Evolutionary conservation across 2,113 vertebrate species (phyloP), one percentile per base, ranked within the genome.

Genomic region (Lagopus leucura): DNA sequence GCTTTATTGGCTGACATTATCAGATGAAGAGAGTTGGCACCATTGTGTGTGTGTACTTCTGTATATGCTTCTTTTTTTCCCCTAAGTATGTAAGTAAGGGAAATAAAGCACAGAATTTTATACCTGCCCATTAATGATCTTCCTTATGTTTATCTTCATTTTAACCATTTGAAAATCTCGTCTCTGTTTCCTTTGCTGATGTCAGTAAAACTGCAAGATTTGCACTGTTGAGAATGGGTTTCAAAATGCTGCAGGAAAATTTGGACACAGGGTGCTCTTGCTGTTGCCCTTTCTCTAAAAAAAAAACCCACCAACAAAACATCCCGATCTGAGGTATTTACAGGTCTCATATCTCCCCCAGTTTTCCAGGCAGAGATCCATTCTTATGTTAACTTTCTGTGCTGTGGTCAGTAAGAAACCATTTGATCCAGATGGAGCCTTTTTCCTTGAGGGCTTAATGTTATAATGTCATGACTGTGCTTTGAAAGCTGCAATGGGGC

Each of bases 1-100:
- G 87, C 74, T 95, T 94, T 94, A 82, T 94, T 96, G 95, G 52
- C 67, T 78, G 50, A 57, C 87, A 96, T 95, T 95, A 92, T 93
- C 93, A 95, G 92, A 92, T 96, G 83, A 74, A 86, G 83, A 92
- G 73, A 58, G 40, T 38, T 86, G 34, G 86, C 50, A 63, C 52
- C 5, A 30, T 61, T 71, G 92, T 66, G 71, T 57, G 3, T 70
- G 19, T 78, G 60, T 82, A 48, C 84, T 73, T 74, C 48, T 64
- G 6, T 48, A 21, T 66, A 14, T 0, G 7, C 91, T 86, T 93
- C 84, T 92, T 52, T 38, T 40, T 40, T 52, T 61, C 45, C 54
- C 54, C 57, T n/a, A 50, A 14, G 11, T 58, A 14, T 69, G 28
- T 28, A 67, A 30, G 79, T 67, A 82, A 81, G 43, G 47, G 28